A percentile compares a stretch with the other conserved stretches of the same genome.
Conservation (phyloP, 2,797 vertebrate genomes). For the Hephaestus fuliginosus region DNA sequence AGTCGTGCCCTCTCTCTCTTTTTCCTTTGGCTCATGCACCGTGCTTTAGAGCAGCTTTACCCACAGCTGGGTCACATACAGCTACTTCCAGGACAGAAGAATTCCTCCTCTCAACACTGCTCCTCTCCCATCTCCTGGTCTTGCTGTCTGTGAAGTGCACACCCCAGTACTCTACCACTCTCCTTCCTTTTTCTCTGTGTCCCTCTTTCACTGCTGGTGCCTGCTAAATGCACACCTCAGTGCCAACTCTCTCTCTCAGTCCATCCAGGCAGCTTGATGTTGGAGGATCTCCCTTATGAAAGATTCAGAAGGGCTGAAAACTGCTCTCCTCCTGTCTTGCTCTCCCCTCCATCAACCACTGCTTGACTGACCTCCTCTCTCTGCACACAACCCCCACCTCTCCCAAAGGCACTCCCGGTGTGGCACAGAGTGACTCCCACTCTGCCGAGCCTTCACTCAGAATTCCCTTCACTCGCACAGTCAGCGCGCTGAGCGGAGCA, state of each 20-base stretch:
- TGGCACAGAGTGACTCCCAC: conserved; percentile 66
- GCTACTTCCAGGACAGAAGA: conserved; percentile 66
- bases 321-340: conserved; percentile 69
- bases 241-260: conserved; percentile 59
- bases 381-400: conserved; percentile 72
- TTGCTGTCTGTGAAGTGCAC: conserved; percentile 39
- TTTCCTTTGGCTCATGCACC: conserved; percentile 49
- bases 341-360: conserved; percentile 65
- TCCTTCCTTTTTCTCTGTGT: conserved; percentile 39
- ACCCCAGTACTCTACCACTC: conserved; percentile 31
- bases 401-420: conserved; percentile 74
- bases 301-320: conserved; percentile 87
- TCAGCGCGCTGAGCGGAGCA: conserved; percentile 51
- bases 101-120: conserved; percentile 54
- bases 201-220: conserved; percentile 47
- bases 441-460: conserved; percentile 61
- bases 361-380: conserved; percentile 70
- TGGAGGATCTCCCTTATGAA: conserved; percentile 89
- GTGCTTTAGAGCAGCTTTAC: conserved; percentile 58
- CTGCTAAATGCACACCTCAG: conserved; percentile 55
- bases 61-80: conserved; percentile 66
- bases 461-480: conserved; percentile 59
- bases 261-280: conserved; percentile 87
- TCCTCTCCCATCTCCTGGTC: conserved; percentile 51
- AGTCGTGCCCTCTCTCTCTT: conserved; percentile 41